Evolutionary conservation across 2,113 vertebrate species (phyloP), one percentile per base, ranked within the genome.

Genomic region (Rhinolophus ferrumequinum): DNA sequence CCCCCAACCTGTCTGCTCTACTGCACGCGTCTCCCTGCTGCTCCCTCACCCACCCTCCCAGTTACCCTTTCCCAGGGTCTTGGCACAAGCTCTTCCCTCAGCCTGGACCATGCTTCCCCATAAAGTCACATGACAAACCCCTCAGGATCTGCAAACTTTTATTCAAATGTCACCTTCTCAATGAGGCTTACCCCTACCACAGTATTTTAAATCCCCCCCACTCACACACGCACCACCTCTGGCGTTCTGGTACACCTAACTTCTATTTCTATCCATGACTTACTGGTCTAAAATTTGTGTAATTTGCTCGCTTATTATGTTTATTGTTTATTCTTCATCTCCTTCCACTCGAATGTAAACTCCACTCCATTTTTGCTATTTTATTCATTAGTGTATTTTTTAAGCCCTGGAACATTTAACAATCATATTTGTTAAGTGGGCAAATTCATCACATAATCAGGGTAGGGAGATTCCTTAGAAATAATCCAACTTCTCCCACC

Each of bases 301-400:
- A 15, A 82, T 47, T 30, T 73, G 33, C 8, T 69, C 76, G 26
- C 10, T 90, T 54, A 33, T 16, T 77, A 41, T 44, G 4, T 35
- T 88, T 88, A 56, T 54, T 58, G 8, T 75, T 94, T 70, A 93
- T 83, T 82, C 18, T 95, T 85, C 22, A 30, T 80, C 58, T 88
- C 38, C 33, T 90, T 44, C 66, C 50, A 90, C 6, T 58, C 90
- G 52, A 88, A 62, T n/a, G 38, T 66, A 67, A 93, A 84, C 21
- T 90, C 30, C 14, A 33, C 26, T 90, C 30, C 14, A 33, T 41
- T 70, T 93, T 88, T 90, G 47, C 69, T 67, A 52, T 79, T 94
- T 85, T 77, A 38, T 90, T 76, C 38, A 69, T 52, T 85, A n/a
- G 16, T n/a, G 1, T 91, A 66, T 67, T 38, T 22, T 50, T 44